A percentile compares a stretch with the other conserved stretches of the same genome.
Evolutionary conservation across 2,113 vertebrate species (phyloP).

Genomic region (Bettongia penicillata): DNA sequence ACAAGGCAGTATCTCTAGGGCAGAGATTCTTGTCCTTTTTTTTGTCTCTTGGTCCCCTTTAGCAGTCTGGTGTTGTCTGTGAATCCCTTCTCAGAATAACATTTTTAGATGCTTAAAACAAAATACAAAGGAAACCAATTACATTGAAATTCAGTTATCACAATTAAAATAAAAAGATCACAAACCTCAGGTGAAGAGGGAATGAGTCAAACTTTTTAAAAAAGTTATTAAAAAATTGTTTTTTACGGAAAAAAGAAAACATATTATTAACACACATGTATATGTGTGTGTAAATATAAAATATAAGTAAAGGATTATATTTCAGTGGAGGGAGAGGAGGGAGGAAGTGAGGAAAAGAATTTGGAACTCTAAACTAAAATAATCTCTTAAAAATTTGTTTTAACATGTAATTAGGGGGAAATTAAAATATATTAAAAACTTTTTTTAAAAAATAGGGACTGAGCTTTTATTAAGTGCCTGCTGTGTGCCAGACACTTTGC

Average conservation of each 20-base stretch:
- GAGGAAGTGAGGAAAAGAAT: too few relatives aligned
- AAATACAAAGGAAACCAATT: neutral
- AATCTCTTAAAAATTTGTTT: too few relatives aligned
- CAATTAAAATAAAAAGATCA: neutral
- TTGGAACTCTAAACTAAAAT: too few relatives aligned
- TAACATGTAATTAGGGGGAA: neutral
- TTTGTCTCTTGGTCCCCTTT: neutral
- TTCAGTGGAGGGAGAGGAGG: too few relatives aligned
- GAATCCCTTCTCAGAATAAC: neutral
- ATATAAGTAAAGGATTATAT: too few relatives aligned
- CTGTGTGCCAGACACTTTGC: neutral
- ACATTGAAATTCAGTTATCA: neutral
- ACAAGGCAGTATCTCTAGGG: neutral
- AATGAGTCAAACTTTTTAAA: neutral
- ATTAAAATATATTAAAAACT: neutral
- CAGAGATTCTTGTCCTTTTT: neutral
- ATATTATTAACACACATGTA: too few relatives aligned
- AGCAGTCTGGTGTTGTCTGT: neutral
- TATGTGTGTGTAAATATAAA: too few relatives aligned
- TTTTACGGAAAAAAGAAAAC: neutral
- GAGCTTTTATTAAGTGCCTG: neutral
- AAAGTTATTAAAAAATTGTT: neutral
- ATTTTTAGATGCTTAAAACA: neutral
- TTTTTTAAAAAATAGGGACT: neutral
- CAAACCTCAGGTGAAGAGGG: neutral